phyloP scores from a whole-genome alignment of 2,888 invertebrate genomes.

The Leptopilina drosophilae region DNA sequence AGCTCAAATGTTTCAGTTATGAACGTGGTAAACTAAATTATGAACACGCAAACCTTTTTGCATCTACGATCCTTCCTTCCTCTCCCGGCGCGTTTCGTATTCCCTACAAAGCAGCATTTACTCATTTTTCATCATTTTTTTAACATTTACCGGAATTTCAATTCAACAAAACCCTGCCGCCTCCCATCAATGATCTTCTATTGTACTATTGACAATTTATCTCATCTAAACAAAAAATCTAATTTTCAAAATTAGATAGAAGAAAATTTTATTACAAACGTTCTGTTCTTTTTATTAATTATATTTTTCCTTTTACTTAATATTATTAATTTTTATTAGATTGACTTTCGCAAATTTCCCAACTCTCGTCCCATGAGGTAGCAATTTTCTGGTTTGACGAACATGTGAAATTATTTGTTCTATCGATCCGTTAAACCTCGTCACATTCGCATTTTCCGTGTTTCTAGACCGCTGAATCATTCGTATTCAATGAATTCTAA shows the following conservation, averaged over 20 bases:
- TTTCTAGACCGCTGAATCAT: conserved; percentile 34
- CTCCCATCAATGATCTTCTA: too few species aligned
- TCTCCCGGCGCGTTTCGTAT: not conserved
- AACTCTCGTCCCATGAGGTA: not conserved
- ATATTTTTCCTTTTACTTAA: not conserved
- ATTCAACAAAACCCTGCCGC: too few species aligned
- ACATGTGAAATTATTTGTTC: conserved; percentile 36
- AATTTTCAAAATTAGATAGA: too few species aligned
- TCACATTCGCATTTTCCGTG: conserved; percentile 29
- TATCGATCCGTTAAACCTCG: conserved; percentile 32
- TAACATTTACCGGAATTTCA: not conserved
- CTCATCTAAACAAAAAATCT: too few species aligned
- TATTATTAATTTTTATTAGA: conserved; percentile 23
- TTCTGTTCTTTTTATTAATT: not conserved
- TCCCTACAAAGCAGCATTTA: not conserved
- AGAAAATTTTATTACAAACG: too few species aligned
- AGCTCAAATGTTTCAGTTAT: conserved; percentile 31
- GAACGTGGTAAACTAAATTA: conserved; percentile 24
- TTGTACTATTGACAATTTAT: too few species aligned
- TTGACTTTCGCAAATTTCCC: conserved; percentile 1
- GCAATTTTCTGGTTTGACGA: conserved; percentile 12
- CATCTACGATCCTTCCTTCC: not conserved
- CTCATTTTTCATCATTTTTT: not conserved
- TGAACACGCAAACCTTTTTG: conserved; percentile 32
- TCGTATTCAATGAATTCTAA: conserved; percentile 41